A percentile compares a stretch with the other conserved stretches of the same genome.
phyloP scores from a whole-genome alignment of 2,113 vertebrate species.

The Channa argus region DNA sequence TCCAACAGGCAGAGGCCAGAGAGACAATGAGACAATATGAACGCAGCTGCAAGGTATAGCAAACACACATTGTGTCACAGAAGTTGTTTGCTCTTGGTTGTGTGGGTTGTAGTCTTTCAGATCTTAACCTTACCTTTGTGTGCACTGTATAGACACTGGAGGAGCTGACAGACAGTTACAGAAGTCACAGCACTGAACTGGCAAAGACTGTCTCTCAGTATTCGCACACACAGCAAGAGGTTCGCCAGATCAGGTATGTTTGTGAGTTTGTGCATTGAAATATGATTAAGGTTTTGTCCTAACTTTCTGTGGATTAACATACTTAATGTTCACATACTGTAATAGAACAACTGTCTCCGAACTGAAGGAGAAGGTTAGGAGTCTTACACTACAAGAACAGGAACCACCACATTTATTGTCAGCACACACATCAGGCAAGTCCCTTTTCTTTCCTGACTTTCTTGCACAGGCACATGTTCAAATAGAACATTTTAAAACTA shows the following conservation, averaged over 20 bases:
- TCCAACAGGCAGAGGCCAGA: conserved; percentile 79
- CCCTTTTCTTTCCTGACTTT: not conserved
- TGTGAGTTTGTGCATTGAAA: not conserved
- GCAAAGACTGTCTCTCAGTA: conserved; percentile 75
- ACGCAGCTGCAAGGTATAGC: conserved; percentile 81
- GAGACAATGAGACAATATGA: conserved; percentile 81
- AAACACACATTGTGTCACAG: not conserved
- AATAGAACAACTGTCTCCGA: conserved; percentile 76
- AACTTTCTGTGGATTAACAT: not conserved
- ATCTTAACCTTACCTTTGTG: conserved; percentile 36
- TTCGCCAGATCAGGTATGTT: conserved; percentile 76
- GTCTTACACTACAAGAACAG: conserved; percentile 63
- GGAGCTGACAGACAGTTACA: conserved; percentile 80
- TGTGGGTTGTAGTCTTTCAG: conserved; percentile 27
- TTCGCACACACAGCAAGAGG: conserved; percentile 72
- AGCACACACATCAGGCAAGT: conserved; percentile 50
- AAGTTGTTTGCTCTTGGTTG: conserved; percentile 17
- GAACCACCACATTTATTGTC: conserved; percentile 34
- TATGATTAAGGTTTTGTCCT: not conserved
- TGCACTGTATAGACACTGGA: conserved; percentile 76
- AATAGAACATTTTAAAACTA: not conserved
- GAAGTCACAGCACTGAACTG: conserved; percentile 74
- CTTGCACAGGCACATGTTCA: not conserved
- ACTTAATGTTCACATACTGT: not conserved
- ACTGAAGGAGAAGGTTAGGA: conserved; percentile 82